Evolutionary conservation across 2,797 vertebrate genomes (phyloP), one percentile per base, ranked within the genome.

Genomic region (Rousettus madagascariensis): DNA sequence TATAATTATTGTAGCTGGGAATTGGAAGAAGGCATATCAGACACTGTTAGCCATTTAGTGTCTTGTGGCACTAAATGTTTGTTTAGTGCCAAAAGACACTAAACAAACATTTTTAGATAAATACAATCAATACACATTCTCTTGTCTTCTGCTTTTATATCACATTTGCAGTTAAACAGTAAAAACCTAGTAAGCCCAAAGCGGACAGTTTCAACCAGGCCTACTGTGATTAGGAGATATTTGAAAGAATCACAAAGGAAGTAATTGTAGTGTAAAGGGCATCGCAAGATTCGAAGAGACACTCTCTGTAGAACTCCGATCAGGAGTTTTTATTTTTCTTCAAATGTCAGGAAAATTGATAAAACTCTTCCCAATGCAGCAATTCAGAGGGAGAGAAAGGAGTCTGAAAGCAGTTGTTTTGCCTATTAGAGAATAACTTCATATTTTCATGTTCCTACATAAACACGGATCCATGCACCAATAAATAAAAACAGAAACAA

Each of bases 341-440:
- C 82, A 94, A 90, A 96, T 86, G 82, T 93, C 90, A 95, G 75
- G 90, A 93, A 95, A 87, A 82, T 95, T 91, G 93, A 95, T 88
- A 53, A 82, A 95, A 92, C 77, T 86, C 66, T 61, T 96, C 90
- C 80, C 68, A 79, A 68, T 17, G 51, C 46, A 77, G 57, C 92
- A 79, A 65, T 94, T 93, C 79, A 30, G 79, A 95, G n/a, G 36
- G 55, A 95, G 46, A 66, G 66, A 87, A 82, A 30, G 19, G 33
- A 30, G 7, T 83, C 87, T 74, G 80, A 80, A 82, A 94, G 77
- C 38, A 71, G 49, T 43, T 10, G 4, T 74, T 89, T 94, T 36
- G 22, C 43, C 61, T 66, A 16, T 88, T 74, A 75, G n/a, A 87
- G 49, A 68, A 65, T 6, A 87, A 38, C 33, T 74, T 95, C 61